These are phyloP conservation scores for Furnarius figulus DNA, from an alignment of 2,113 vertebrate genomes.

Conservation along the genomic window DNA sequence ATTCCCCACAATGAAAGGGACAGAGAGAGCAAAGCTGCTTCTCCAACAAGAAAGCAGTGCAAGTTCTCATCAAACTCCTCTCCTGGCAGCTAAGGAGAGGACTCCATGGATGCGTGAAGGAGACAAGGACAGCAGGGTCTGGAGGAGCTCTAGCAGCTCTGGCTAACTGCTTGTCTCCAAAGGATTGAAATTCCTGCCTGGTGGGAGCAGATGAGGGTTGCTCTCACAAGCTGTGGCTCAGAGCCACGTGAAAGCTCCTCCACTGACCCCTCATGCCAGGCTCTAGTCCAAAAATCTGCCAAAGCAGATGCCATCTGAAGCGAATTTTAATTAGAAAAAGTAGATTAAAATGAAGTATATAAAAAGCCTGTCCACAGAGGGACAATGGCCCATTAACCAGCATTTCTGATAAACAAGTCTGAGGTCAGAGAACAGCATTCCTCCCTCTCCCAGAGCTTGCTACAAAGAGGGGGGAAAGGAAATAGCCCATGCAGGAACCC, in stretches of 20 bases:
- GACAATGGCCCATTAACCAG: not conserved
- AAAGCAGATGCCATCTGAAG: not conserved
- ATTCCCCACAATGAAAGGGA: not conserved
- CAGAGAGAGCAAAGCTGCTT: not conserved
- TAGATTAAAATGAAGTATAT: not conserved
- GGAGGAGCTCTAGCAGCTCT: not conserved
- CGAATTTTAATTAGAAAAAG: not conserved
- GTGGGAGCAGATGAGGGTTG: not conserved
- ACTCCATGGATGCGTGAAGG: accelerated
- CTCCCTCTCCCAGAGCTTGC: not conserved
- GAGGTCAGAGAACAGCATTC: not conserved
- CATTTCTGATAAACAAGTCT: not conserved
- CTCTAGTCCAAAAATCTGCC: not conserved
- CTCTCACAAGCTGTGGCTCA: not conserved
- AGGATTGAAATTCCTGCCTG: not conserved
- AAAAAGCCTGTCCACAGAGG: not conserved
- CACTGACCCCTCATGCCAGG: not conserved
- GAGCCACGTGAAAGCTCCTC: not conserved
- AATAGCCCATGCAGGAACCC: not conserved
- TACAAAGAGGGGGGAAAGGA: not conserved
- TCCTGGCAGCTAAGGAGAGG: not conserved
- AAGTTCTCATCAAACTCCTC: not conserved
- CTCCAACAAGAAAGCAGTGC: not conserved
- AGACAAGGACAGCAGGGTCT: not conserved
- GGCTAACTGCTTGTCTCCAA: not conserved